Percentiles rank a stretch among this genome's conserved stretches.
phyloP scores from a whole-genome alignment of 2,888 invertebrate species.

The Strigamia maritima region DNA sequence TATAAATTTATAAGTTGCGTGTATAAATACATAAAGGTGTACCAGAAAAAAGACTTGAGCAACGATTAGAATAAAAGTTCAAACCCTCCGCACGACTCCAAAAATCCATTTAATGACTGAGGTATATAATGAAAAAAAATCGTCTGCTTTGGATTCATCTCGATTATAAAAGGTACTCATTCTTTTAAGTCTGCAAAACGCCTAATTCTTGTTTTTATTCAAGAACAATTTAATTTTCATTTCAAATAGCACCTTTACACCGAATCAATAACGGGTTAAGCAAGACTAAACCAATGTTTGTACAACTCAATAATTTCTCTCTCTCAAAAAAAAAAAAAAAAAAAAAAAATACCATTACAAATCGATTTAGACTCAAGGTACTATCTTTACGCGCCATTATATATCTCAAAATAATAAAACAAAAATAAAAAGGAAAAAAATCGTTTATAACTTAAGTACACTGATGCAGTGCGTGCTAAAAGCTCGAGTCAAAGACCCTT shows the following conservation, averaged over 20 bases:
- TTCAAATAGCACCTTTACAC: not conserved
- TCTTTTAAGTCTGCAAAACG: too few species aligned
- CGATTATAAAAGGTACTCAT: too few species aligned
- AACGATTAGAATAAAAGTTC: not conserved
- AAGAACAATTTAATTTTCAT: not conserved
- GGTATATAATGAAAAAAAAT: not conserved
- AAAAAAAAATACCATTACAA: not conserved
- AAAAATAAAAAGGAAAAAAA: not conserved
- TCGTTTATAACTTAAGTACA: not conserved
- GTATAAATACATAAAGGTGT: not conserved
- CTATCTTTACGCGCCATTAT: constrained; percentile 6
- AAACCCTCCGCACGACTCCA: not conserved
- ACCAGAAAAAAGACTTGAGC: not conserved
- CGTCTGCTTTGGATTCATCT: not conserved
- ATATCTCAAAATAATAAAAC: not conserved
- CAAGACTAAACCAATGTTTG: not conserved
- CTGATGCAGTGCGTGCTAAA: constrained; percentile 6
- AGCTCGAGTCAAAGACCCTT: constrained; percentile 19
- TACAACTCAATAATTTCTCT: constrained; percentile 1
- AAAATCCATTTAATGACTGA: constrained; percentile 5
- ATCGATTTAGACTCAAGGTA: not conserved
- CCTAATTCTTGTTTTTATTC: not conserved
- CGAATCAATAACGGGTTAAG: not conserved
- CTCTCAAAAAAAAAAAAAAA: too few species aligned
- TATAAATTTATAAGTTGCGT: constrained; percentile 1